These are phyloP conservation scores for Entomobrya multifasciata DNA, from an alignment of 2,888 invertebrate genomes.

Conservation along the genomic window DNA sequence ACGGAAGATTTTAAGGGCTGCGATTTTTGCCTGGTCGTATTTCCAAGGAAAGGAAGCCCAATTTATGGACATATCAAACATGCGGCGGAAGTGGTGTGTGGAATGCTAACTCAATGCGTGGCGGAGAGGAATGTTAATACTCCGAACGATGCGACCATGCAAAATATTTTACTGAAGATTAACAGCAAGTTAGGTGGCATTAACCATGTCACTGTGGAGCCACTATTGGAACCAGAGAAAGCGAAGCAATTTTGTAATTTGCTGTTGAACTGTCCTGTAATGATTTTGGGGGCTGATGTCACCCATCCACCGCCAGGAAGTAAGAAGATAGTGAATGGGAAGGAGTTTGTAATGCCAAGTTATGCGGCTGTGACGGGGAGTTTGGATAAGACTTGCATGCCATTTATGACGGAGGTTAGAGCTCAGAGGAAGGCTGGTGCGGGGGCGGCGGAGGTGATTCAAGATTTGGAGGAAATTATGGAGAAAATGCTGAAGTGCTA, in stretches of 20 bases:
- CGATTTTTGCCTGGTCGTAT: too few species aligned
- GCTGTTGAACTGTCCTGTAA: slow-evolving; percentile 57
- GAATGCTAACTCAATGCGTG: slow-evolving; percentile 81
- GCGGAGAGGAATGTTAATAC: slow-evolving; percentile 72
- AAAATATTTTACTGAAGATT: slow-evolving; percentile 80
- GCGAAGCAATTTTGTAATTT: slow-evolving; percentile 53
- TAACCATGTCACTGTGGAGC: slow-evolving; percentile 79
- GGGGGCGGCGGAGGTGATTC: slow-evolving; percentile 70
- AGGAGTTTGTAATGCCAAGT: slow-evolving; percentile 35
- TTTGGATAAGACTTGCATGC: slow-evolving; percentile 70
- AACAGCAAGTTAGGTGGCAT: slow-evolving; percentile 82
- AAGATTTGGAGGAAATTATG: slow-evolving; percentile 68
- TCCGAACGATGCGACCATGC: slow-evolving; percentile 43
- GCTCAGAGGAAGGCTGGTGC: slow-evolving; percentile 64
- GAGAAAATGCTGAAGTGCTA: slow-evolving; percentile 70
- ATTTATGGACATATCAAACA: slow-evolving; percentile 53
- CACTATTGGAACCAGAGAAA: not conserved
- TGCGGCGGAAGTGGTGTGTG: slow-evolving; percentile 63
- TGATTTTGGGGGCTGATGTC: slow-evolving; percentile 80
- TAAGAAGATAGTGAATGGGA: not conserved
- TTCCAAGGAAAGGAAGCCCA: slow-evolving; percentile 22
- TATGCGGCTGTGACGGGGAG: slow-evolving; percentile 65
- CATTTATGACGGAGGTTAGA: slow-evolving; percentile 70
- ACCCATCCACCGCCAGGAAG: slow-evolving; percentile 81
- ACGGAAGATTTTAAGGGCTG: slow-evolving; percentile 35